phyloP scores from a whole-genome alignment of 2,888 invertebrate genomes.

The Tenthredo amoena region DNA sequence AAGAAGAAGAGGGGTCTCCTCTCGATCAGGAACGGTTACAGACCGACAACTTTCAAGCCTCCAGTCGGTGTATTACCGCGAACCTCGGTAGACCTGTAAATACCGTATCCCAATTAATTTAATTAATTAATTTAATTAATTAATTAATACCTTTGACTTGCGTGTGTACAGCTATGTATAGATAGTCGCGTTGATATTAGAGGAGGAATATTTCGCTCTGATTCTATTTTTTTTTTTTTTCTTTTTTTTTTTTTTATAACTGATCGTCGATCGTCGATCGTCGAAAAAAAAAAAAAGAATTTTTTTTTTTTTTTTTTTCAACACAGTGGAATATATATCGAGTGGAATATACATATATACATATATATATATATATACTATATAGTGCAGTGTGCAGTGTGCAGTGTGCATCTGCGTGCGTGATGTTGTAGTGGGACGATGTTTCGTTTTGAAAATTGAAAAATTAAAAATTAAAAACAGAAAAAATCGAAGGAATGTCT shows the following conservation, averaged over 20 bases:
- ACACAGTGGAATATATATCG: neutral
- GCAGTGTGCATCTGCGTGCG: neutral
- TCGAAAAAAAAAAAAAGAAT: too few species aligned
- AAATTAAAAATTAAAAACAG: neutral
- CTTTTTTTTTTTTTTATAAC: neutral
- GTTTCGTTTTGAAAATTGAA: neutral
- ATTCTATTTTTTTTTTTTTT: neutral
- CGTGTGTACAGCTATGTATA: too few species aligned
- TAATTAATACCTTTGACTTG: neutral
- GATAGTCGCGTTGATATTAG: too few species aligned
- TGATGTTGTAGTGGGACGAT: neutral
- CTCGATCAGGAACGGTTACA: constrained; percentile 42
- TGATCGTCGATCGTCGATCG: too few species aligned
- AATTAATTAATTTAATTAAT: neutral
- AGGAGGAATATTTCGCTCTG: too few species aligned
- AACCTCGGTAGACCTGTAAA: constrained; percentile 18
- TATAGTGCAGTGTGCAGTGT: neutral
- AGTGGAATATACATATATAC: too few species aligned
- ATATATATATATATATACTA: too few species aligned
- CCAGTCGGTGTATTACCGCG: constrained; percentile 48
- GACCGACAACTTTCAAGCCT: constrained; percentile 40
- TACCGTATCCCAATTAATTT: neutral
- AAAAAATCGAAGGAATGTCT: neutral
- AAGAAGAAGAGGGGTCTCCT: constrained; percentile 23
- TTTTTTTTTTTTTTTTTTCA: too few species aligned